Evolutionary conservation across 2,797 vertebrate genomes (phyloP), one percentile per base, ranked within the genome.

Genomic region (Simalia tracyae): DNA sequence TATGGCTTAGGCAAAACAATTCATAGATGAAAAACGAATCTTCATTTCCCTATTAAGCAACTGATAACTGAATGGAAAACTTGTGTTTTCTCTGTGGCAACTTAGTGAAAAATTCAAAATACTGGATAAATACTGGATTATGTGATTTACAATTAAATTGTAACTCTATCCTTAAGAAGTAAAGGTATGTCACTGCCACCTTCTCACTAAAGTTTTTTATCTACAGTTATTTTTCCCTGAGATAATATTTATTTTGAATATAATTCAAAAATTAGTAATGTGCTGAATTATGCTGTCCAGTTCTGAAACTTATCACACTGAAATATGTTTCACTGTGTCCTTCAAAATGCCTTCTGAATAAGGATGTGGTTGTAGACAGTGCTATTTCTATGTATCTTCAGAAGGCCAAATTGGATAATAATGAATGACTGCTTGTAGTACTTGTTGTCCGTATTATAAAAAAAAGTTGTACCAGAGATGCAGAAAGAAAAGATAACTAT

Each of bases 101-200:
- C 31, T 57, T 86, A 31, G 8, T 46, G 72, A 81, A 46, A 46
- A 81, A 81, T 81, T 91, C 84, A 91, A 68, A 90, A 91, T 91
- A 86, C 61, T 86, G 84, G 61, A 86, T 91, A 56, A 86, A 66
- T 84, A 86, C 86, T 91, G 56, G 28, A 86, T 31, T 10, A 24
- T 89, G 50, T 31, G 10, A 89, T 89, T 89, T 72, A 89, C 72
- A 89, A 89, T 89, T 89, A 57, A 89, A 72, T 46, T 76, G 50
- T 46, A 72, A 57, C 66, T 31, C 57, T 76, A 89, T 72, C 88
- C 88, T 89, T 76, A 46, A 89, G 50, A 50, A 50, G 50, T 50
- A 50, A 50, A 50, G 26, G 24, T 31, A 3, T 89, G 64, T 57
- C 64, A 72, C 88, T 36, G 50, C 24, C 64, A 89, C 46, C 17